A percentile compares a stretch with the other conserved stretches of the same genome.
These are phyloP conservation scores for Drosophila maculinotata DNA, from an alignment of 2,888 invertebrate species.

Conservation along the genomic window DNA sequence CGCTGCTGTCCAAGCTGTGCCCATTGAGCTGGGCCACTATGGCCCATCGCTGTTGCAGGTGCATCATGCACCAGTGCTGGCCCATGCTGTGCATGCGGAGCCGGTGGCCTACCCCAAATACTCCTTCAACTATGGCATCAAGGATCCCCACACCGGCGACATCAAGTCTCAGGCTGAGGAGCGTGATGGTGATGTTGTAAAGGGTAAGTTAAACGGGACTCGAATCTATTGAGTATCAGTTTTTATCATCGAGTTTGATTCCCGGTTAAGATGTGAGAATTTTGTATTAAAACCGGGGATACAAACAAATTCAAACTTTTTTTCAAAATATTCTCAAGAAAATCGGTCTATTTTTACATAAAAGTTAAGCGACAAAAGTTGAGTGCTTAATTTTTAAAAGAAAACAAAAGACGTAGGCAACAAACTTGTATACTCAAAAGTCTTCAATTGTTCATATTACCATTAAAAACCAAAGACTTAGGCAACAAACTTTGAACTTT, in stretches of 20 bases:
- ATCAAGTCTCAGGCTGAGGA: slow-evolving; percentile 90
- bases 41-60: slow-evolving; percentile 73
- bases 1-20: slow-evolving; percentile 83
- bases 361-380: no score
- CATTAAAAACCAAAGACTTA: slow-evolving; percentile 47
- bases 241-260: no score
- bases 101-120: slow-evolving; percentile 88
- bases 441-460: no score
- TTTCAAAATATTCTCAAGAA: no score
- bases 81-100: slow-evolving; percentile 83
- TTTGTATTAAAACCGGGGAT: no score
- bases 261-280: no score
- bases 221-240: not conserved
- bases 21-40: slow-evolving; percentile 84
- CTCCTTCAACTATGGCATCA: slow-evolving; percentile 89
- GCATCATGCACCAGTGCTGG: slow-evolving; percentile 79
- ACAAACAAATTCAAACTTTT: no score
- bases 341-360: no score
- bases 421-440: slow-evolving; percentile 8
- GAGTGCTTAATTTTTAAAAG: not conserved
- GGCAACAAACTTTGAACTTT: slow-evolving; percentile 36
- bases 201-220: slow-evolving; percentile 76
- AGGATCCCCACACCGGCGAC: slow-evolving; percentile 90
- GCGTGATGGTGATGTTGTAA: slow-evolving; percentile 90
- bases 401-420: slow-evolving; percentile 33